Base-by-base conservation (phyloP, 2,888 invertebrate species). In the Nebria salina region DNA sequence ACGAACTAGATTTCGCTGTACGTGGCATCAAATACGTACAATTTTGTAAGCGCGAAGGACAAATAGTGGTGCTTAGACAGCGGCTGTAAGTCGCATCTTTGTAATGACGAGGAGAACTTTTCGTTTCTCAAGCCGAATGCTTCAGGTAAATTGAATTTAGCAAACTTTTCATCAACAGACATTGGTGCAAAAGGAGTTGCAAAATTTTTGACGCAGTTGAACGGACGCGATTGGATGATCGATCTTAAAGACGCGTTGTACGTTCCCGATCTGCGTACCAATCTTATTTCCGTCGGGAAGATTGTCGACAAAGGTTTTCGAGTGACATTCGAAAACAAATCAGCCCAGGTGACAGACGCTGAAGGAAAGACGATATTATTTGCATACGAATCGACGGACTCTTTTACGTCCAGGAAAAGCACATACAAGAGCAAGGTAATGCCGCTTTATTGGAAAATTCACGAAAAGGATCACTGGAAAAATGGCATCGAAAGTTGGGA, bases 41-140 rank as follows among this genome's bases (percentile, higher is more conserved):
- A 34, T 34, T 4, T 25, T 82, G 83, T 0, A 83, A 83, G 43
- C 83, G 83, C 75, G 81, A 81, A 72, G n/a, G 11, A 54, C 13
- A 43, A 54, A 8, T 26, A 9, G 13, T 83, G 83, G 83, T 83
- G 83, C 64, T 8, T 83, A 9, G 82, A 83, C 68, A 83, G 82
- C 34, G 83, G 83, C 0, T 82, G 81, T 43, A 82, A 83, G 7
- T 82, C 83, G 4, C 83, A 83, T 65, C 72, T 82, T 81, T 82
- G 82, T 65, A 81, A 73, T 3, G 77, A 82, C 43, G n/a, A 20
- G 20, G 20, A 20, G 20, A 20, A 20, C 20, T 20, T 78, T 34
- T 5, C 20, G 79, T 11, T 15, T 13, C 9, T 83, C 83, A 41
- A 25, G 43, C 11, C 25, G 76, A 26, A 72, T 20, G 20, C 20